A percentile compares a stretch with the other conserved stretches of the same genome.
Conservation (phyloP, 2,113 vertebrate genomes). For the Aegotheles bennettii region DNA sequence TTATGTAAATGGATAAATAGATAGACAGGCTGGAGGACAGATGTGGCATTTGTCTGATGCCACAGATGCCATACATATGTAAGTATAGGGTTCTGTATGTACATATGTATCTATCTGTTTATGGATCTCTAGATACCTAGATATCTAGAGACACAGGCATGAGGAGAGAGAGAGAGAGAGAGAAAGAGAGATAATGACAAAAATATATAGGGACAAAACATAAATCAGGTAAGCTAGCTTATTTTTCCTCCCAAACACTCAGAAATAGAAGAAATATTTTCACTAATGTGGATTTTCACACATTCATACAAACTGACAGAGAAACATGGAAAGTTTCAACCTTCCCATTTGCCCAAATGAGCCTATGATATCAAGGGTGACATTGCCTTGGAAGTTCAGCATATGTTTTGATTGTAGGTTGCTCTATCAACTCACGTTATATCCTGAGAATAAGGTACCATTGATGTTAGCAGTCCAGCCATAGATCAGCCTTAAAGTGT, state of each 20-base stretch:
- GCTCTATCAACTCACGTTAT: background rate
- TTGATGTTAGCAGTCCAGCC: background rate
- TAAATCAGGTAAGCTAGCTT: background rate
- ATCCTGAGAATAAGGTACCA: background rate
- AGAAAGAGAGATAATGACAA: background rate
- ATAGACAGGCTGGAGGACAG: background rate
- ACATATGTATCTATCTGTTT: background rate
- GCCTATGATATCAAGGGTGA: background rate
- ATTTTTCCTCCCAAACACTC: background rate
- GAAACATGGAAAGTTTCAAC: background rate
- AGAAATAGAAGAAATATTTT: background rate
- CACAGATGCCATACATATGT: background rate
- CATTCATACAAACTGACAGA: background rate
- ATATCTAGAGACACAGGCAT: background rate
- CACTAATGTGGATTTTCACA: background rate
- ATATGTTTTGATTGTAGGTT: background rate
- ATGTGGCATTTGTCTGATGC: background rate
- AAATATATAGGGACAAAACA: background rate
- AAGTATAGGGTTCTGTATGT: background rate
- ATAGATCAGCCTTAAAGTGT: background rate
- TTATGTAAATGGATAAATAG: background rate
- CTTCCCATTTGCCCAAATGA: background rate
- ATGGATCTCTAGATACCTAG: background rate
- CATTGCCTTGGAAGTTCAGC: background rate
- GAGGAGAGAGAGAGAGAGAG: background rate